phyloP scores from a whole-genome alignment of 2,888 invertebrate species.

The Epirrhoe alternata region DNA sequence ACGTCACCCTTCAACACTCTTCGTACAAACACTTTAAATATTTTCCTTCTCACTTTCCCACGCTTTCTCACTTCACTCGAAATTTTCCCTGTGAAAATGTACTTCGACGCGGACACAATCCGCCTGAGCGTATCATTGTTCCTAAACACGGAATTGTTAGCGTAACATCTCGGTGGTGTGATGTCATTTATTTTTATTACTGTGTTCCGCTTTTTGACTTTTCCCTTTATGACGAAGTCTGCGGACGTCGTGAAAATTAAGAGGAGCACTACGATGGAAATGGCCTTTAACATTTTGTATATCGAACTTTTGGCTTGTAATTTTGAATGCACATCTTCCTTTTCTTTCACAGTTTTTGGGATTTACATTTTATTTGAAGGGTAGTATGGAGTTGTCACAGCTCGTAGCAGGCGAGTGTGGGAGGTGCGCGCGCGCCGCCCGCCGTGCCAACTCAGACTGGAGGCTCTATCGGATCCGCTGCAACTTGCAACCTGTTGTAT shows the following conservation, averaged over 20 bases:
- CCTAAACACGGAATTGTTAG: slow-evolving; percentile 74
- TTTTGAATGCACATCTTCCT: slow-evolving; percentile 44
- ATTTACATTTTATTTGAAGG: slow-evolving; percentile 22
- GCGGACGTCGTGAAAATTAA: slow-evolving; percentile 61
- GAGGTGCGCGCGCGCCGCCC: slow-evolving; percentile 75
- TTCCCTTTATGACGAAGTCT: slow-evolving; percentile 72
- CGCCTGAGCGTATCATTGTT: slow-evolving; percentile 72
- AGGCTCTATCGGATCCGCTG: slow-evolving; percentile 73
- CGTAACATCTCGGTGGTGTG: slow-evolving; percentile 66
- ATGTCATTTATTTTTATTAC: slow-evolving; percentile 72
- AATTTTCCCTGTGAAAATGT: slow-evolving; percentile 82
- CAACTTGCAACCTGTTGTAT: slow-evolving; percentile 77
- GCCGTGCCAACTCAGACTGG: slow-evolving; percentile 77
- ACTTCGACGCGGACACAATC: slow-evolving; percentile 73
- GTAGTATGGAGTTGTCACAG: slow-evolving; percentile 39
- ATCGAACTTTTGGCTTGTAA: slow-evolving; percentile 25
- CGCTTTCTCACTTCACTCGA: slow-evolving; percentile 68
- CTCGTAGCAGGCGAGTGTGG: slow-evolving; percentile 45
- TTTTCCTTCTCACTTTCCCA: slow-evolving; percentile 64
- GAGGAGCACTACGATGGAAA: slow-evolving; percentile 54
- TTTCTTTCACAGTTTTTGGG: slow-evolving; percentile 31
- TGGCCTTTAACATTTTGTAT: slow-evolving; percentile 64
- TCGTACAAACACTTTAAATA: slow-evolving; percentile 79
- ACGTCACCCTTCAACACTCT: slow-evolving; percentile 78
- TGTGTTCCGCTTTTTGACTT: slow-evolving; percentile 78